Percentiles rank a stretch among this genome's conserved stretches.
Evolutionary conservation across 1,140 invertebrate species (phyloP).

Genomic region (Temnothorax nylanderi): DNA sequence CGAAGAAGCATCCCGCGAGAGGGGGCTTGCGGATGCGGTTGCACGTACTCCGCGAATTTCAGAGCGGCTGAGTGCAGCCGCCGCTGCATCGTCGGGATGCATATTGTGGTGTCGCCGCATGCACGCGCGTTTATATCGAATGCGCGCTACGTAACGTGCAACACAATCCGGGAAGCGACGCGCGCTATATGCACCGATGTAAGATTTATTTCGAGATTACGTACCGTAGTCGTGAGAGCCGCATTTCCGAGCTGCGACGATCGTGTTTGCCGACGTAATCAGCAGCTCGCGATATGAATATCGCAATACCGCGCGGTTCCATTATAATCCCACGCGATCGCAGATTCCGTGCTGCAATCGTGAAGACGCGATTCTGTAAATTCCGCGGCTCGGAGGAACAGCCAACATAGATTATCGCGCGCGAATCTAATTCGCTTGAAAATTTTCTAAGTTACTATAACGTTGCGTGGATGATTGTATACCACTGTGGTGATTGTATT

Average conservation of each 20-base stretch:
- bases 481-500: neutral
- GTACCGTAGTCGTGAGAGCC: neutral
- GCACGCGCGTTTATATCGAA: constrained; percentile 52
- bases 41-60: constrained; percentile 56
- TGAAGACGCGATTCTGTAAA: neutral
- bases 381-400: neutral
- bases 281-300: constrained; percentile 50
- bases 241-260: constrained; percentile 16
- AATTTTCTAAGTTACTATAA: neutral
- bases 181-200: constrained; percentile 27
- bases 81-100: constrained; percentile 34
- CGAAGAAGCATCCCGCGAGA: neutral
- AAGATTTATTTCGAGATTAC: constrained; percentile 61
- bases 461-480: too few relatives aligned
- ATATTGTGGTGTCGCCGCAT: constrained; percentile 58
- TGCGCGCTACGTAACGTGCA: neutral
- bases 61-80: constrained; percentile 29
- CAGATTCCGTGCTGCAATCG: constrained; percentile 34
- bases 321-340: constrained; percentile 43
- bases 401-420: neutral
- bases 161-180: constrained; percentile 16
- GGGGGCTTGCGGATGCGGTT: constrained; percentile 33
- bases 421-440: neutral
- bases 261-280: constrained; percentile 51
- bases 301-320: constrained; percentile 27